A percentile compares a stretch with the other conserved stretches of the same genome.
Conservation (phyloP, 2,797 vertebrate species). For the Danionella dracula region DNA sequence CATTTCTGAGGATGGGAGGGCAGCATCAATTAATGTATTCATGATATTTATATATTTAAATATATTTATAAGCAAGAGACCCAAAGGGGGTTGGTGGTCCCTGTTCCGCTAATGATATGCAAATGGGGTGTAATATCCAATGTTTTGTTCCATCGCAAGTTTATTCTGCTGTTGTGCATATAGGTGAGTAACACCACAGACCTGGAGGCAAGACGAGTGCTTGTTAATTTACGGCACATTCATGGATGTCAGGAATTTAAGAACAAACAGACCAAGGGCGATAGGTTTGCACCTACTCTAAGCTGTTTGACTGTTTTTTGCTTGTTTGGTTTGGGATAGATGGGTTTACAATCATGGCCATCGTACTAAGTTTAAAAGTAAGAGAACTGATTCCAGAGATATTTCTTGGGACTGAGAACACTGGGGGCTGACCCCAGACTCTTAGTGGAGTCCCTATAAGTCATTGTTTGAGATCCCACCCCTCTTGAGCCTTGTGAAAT, state of each 20-base stretch:
- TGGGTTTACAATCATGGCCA: too few species aligned
- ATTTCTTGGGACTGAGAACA: too few species aligned
- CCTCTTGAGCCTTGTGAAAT: too few species aligned
- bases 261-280: constrained; percentile 25
- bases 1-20: constrained; percentile 55
- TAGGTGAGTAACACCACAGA: constrained; percentile 33
- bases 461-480: too few species aligned
- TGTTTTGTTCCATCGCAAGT: constrained; percentile 66
- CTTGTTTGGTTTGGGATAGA: too few species aligned
- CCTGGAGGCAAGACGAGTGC: constrained; percentile 26
- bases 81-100: constrained; percentile 62
- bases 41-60: constrained; percentile 80
- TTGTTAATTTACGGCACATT: constrained; percentile 36
- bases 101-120: constrained; percentile 72
- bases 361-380: too few species aligned
- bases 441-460: too few species aligned
- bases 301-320: too few species aligned
- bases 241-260: constrained; percentile 29
- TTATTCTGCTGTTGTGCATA: constrained; percentile 50
- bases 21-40: constrained; percentile 71
- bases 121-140: constrained; percentile 65
- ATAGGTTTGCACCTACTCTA: too few species aligned
- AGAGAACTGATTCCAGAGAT: too few species aligned
- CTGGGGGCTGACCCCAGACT: too few species aligned
- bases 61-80: constrained; percentile 75